Evolutionary conservation across 2,797 vertebrate species (phyloP).

Genomic region (Lophius americanus): DNA sequence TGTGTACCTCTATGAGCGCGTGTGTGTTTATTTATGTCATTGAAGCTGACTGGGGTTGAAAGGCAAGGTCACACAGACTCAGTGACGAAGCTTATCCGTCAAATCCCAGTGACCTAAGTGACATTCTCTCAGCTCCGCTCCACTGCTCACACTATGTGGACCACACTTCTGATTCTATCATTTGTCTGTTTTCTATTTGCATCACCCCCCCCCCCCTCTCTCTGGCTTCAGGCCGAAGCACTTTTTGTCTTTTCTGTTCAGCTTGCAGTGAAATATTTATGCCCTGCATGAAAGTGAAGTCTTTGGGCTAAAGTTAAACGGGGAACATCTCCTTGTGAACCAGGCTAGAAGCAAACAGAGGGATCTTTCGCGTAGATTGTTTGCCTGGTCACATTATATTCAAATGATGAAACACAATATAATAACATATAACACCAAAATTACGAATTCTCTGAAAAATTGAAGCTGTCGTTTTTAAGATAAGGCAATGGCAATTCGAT

Average conservation of each 20-base stretch:
- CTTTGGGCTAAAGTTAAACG: constrained; percentile 50
- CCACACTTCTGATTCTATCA: constrained; percentile 69
- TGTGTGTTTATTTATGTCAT: constrained; percentile 59
- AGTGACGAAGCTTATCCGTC: constrained; percentile 75
- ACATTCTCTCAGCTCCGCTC: constrained; percentile 73
- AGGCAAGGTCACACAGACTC: constrained; percentile 71
- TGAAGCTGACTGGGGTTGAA: constrained; percentile 72
- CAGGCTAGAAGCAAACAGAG: constrained; percentile 27
- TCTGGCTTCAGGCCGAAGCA: constrained; percentile 41
- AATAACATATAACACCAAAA: background rate
- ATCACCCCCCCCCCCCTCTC: constrained; percentile 40
- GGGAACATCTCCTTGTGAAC: constrained; percentile 37
- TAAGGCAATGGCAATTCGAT: too few species aligned
- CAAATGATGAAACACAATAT: background rate
- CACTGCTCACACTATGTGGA: constrained; percentile 61
- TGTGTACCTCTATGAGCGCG: constrained; percentile 8
- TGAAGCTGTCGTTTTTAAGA: background rate
- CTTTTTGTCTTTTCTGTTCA: constrained; percentile 54
- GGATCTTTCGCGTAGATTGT: constrained; percentile 13
- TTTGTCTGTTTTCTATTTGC: constrained; percentile 77
- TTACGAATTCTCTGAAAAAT: background rate
- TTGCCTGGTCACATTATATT: constrained; percentile 8
- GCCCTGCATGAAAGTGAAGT: constrained; percentile 40
- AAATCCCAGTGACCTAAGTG: constrained; percentile 72
- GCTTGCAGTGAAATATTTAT: constrained; percentile 71